Evolutionary conservation across 2,113 vertebrate genomes (phyloP).

Genomic region (Leptodactylus fuscus): DNA sequence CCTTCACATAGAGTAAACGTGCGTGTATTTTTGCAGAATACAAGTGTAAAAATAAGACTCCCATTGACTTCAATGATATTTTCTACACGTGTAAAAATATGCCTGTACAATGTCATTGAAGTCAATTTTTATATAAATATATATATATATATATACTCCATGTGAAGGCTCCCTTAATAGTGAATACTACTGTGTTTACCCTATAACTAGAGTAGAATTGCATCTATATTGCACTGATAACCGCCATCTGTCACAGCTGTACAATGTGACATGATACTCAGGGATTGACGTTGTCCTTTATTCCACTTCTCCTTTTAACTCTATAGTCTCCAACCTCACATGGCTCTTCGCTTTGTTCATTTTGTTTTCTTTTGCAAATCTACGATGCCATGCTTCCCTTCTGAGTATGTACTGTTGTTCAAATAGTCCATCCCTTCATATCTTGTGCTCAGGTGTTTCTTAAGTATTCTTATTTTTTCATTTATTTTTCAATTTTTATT

Average conservation of each 20-base stretch:
- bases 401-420: not conserved
- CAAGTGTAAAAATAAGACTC: too few relatives aligned
- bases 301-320: slow-evolving; percentile 6
- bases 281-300: not conserved
- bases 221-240: not conserved
- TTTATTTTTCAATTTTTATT: not conserved
- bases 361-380: not conserved
- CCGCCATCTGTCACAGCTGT: not conserved
- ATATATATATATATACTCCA: too few relatives aligned
- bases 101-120: too few relatives aligned
- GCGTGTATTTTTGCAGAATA: too few relatives aligned
- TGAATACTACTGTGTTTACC: not conserved
- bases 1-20: too few relatives aligned
- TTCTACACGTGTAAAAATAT: too few relatives aligned
- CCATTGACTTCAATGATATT: too few relatives aligned
- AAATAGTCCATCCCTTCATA: not conserved
- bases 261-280: slow-evolving; percentile 17
- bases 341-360: not conserved
- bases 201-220: not conserved
- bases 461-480: not conserved
- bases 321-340: not conserved
- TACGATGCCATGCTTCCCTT: not conserved
- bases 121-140: too few relatives aligned
- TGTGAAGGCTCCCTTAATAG: too few relatives aligned
- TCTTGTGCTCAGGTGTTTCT: not conserved